Percentiles rank a stretch among this genome's conserved stretches.
These are phyloP conservation scores for Drosophila nasuta DNA, from an alignment of 1,140 invertebrate genomes.

Conservation along the genomic window DNA sequence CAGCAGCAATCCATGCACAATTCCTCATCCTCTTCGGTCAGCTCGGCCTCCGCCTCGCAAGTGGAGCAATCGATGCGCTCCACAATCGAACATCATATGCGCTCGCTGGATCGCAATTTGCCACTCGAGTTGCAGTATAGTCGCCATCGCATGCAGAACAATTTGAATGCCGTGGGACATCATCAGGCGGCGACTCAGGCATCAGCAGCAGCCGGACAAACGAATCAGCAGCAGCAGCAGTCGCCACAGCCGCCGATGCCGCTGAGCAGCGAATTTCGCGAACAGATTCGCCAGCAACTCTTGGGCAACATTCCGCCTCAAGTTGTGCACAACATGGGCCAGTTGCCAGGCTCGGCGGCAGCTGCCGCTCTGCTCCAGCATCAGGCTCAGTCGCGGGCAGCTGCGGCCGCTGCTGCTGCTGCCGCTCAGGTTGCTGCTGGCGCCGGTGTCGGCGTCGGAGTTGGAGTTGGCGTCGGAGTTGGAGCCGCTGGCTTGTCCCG, in stretches of 20 bases:
- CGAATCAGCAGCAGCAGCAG: conserved; percentile 35
- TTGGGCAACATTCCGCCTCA: conserved; percentile 78
- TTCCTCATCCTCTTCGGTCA: conserved; percentile 61
- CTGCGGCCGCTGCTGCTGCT: conserved; percentile 76
- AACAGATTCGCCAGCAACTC: conserved; percentile 80
- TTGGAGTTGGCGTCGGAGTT: conserved; percentile 51
- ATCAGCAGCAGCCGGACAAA: conserved; percentile 6
- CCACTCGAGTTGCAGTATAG: conserved; percentile 83
- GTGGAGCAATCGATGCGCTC: conserved; percentile 80
- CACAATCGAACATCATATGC: conserved; percentile 83
- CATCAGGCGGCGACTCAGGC: conserved; percentile 25
- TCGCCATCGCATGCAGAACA: conserved; percentile 79
- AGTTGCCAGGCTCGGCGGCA: conserved; percentile 74
- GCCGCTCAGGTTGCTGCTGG: conserved; percentile 64
- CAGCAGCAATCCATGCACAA: conserved; percentile 73
- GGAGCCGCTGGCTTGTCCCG: conserved; percentile 63
- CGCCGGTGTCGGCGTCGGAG: conserved; percentile 64
- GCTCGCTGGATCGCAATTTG: conserved; percentile 81
- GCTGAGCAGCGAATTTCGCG: conserved; percentile 79
- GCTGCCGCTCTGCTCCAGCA: conserved; percentile 80
- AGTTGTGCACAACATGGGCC: conserved; percentile 80
- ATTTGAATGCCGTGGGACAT: conserved; percentile 38
- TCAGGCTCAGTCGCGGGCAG: conserved; percentile 79
- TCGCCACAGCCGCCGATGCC: conserved; percentile 68
- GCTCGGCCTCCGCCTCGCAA: conserved; percentile 55